A percentile compares a stretch with the other conserved stretches of the same genome.
Evolutionary conservation across 1,140 invertebrate species (phyloP).

Genomic region (Drosophila guanche): DNA sequence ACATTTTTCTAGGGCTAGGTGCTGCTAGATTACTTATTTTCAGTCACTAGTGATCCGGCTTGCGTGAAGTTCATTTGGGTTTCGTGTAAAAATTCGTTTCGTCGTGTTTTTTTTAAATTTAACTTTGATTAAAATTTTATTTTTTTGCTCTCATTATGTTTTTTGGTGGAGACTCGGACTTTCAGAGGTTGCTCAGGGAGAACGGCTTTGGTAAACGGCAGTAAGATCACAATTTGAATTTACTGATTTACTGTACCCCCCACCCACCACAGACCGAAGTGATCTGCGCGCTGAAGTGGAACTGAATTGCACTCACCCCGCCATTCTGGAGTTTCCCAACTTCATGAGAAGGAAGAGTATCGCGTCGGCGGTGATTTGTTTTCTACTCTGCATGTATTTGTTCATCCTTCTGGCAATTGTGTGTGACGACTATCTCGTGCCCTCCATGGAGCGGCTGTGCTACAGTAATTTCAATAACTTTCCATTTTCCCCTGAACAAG

Average conservation of each 20-base stretch:
- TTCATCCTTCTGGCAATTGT: slow-evolving; percentile 91
- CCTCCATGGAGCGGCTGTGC: slow-evolving; percentile 92
- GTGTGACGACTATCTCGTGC: slow-evolving; percentile 94
- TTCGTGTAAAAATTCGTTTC: background rate
- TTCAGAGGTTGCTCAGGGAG: slow-evolving; percentile 5
- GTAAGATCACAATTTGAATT: background rate
- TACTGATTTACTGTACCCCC: background rate
- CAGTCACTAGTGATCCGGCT: no score
- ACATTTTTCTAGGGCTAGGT: no score
- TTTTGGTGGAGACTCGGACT: background rate
- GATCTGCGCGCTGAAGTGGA: background rate
- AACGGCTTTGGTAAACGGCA: slow-evolving; percentile 8
- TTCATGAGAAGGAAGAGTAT: slow-evolving; percentile 88
- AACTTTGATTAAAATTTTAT: background rate
- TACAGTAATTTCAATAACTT: slow-evolving; percentile 86
- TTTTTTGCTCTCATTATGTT: background rate
- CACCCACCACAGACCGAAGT: background rate
- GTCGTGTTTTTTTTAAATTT: background rate
- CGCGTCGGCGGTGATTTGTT: slow-evolving; percentile 88
- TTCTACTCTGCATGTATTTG: slow-evolving; percentile 90
- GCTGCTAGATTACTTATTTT: no score
- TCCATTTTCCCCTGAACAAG: no score
- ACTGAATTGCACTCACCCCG: slow-evolving; percentile 87
- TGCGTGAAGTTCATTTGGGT: background rate
- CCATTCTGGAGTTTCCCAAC: slow-evolving; percentile 91